Evolutionary conservation across 2,888 invertebrate species (phyloP).

Genomic region (Phlogophora meticulosa): DNA sequence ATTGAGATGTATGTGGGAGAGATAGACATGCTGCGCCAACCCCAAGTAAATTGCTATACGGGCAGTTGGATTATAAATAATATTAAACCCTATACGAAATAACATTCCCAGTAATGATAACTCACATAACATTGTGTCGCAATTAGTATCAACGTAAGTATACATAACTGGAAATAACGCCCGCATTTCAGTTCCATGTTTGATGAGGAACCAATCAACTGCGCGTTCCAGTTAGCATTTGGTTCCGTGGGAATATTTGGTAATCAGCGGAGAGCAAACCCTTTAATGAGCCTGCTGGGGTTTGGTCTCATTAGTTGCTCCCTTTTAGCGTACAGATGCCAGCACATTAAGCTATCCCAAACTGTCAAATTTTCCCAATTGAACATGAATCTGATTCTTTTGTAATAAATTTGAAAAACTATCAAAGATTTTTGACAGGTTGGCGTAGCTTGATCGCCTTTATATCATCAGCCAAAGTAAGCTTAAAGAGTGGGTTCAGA

Average conservation of each 20-base stretch:
- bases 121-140: slow-evolving; percentile 26
- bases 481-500: not conserved
- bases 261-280: slow-evolving; percentile 35
- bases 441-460: no score
- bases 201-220: slow-evolving; percentile 47
- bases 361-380: no score
- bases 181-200: slow-evolving; percentile 25
- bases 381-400: no score
- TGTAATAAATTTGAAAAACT: no score
- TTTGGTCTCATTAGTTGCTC: slow-evolving; percentile 39
- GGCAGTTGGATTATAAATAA: no score
- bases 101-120: not conserved
- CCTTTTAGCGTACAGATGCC: no score
- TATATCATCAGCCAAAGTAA: not conserved
- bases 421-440: no score
- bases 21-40: no score
- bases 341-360: no score
- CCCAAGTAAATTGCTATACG: no score
- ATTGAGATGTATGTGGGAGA: no score
- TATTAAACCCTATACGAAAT: not conserved
- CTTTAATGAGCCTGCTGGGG: slow-evolving; percentile 27
- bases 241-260: slow-evolving; percentile 39
- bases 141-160: no score
- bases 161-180: slow-evolving; percentile 43
- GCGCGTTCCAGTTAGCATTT: slow-evolving; percentile 40